Conservation (phyloP, 1,140 invertebrate species). For the Heliothis subflexa region DNA sequence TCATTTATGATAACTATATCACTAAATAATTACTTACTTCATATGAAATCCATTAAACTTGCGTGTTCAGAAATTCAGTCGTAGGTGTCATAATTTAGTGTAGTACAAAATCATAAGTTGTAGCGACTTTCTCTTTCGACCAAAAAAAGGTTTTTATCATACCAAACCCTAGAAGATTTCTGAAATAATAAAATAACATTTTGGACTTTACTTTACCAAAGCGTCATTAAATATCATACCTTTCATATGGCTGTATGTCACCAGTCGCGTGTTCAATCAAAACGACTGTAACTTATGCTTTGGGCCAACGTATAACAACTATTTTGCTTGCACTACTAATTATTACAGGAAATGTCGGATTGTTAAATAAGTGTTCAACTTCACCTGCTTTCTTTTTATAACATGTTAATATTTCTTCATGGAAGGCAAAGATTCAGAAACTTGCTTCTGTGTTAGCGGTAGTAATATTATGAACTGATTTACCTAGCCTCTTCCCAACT, state of each 20-base stretch:
- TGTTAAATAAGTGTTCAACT: conserved; percentile 2
- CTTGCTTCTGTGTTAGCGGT: no score
- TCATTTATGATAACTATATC: not conserved
- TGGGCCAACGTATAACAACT: not conserved
- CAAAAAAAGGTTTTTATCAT: no score
- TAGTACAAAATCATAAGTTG: not conserved
- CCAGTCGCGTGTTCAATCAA: not conserved
- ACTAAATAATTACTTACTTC: not conserved
- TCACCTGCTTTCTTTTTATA: not conserved
- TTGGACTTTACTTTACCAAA: no score
- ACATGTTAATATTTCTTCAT: no score
- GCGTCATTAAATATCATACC: no score
- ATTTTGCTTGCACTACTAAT: conserved; percentile 16
- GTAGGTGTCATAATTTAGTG: not conserved
- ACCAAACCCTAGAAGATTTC: no score
- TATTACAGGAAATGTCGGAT: conserved; percentile 16
- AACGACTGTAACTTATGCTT: not conserved
- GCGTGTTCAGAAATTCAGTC: not conserved
- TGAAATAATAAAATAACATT: no score
- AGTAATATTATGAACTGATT: no score
- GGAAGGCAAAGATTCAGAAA: no score
- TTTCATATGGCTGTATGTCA: not conserved
- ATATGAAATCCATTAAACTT: not conserved
- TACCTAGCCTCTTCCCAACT: no score
- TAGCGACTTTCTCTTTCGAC: not conserved